phyloP scores from a whole-genome alignment of 2,888 invertebrate species.

The Hyles lineata region DNA sequence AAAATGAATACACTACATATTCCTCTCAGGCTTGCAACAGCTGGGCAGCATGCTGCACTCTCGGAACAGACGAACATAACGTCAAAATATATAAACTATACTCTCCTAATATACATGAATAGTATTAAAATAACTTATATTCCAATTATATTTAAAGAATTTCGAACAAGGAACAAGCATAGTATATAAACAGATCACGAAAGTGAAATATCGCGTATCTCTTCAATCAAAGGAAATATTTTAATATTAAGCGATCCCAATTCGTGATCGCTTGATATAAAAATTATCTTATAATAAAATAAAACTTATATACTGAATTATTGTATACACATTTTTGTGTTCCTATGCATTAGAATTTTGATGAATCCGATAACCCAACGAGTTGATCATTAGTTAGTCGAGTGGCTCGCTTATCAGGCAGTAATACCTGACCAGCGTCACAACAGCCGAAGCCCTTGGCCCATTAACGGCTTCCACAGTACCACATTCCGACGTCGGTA shows the following conservation, averaged over 20 bases:
- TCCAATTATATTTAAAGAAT: neutral
- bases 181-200: too few relatives aligned
- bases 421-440: constrained; percentile 50
- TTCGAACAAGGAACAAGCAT: too few relatives aligned
- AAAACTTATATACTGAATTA: neutral
- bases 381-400: constrained; percentile 46
- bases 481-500: constrained; percentile 29
- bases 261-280: too few relatives aligned
- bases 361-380: constrained; percentile 39
- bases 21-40: constrained; percentile 48
- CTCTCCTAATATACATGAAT: neutral
- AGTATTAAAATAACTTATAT: neutral
- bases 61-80: constrained; percentile 32
- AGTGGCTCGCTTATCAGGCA: constrained; percentile 51
- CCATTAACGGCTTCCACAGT: constrained; percentile 51
- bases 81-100: neutral
- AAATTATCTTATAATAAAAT: too few relatives aligned
- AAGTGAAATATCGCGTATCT: too few relatives aligned
- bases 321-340: neutral
- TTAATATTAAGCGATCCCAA: too few relatives aligned
- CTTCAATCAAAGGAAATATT: too few relatives aligned
- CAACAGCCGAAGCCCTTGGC: constrained; percentile 60
- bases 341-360: constrained; percentile 34
- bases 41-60: constrained; percentile 51
- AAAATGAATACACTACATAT: constrained; percentile 6